Evolutionary conservation across 2,888 invertebrate species (phyloP), one percentile per base, ranked within the genome.

Genomic region (Leptinotarsa haldemani): DNA sequence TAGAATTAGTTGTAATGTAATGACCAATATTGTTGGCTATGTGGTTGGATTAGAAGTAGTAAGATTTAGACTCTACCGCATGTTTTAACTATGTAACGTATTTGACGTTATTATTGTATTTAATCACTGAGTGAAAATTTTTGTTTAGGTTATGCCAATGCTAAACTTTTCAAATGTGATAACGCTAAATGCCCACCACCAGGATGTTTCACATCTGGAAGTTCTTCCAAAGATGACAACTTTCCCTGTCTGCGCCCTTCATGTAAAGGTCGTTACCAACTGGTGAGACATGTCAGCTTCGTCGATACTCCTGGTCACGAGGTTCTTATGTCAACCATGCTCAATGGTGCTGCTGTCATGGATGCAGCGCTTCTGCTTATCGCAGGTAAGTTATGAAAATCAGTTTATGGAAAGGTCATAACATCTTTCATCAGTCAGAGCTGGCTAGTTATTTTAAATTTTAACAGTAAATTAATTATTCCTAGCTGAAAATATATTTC

Each of bases 311-410:
- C 99, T 81, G 99, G 99, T 87, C 99, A 99, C 95, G 99, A 99
- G 92, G 99, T 99, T 91, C 97, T 99, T 88, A 99, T 99, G 99
- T 99, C 99, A 68, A 99, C 99, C 84, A 99, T 99, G 99, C 93
- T 99, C 89, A 99, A 99, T 94, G 94, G 94, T 77, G 99, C 99
- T 77, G 99, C 99, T 80, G 99, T 99, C 65, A 99, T 99, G 99
- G 99, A 99, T 88, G 99, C 99, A 77, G 99, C 99, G 4, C 89
- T 99, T 71, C 90, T 99, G 52, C 91, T 99, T 52, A 97, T 99
- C 85, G 94, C 93, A 73, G 97, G 87, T 86, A 82, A 76, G 63
- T 69, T 30, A 25, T 52, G n/a, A 22, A 52, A 61, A 69, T 40
- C 15, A 46, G 25, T 53, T 47, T 30, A n/a, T 53, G 46, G 16